These are phyloP conservation scores for Acholoe squamosa DNA, from an alignment of 2,888 invertebrate species.

Conservation along the genomic window DNA sequence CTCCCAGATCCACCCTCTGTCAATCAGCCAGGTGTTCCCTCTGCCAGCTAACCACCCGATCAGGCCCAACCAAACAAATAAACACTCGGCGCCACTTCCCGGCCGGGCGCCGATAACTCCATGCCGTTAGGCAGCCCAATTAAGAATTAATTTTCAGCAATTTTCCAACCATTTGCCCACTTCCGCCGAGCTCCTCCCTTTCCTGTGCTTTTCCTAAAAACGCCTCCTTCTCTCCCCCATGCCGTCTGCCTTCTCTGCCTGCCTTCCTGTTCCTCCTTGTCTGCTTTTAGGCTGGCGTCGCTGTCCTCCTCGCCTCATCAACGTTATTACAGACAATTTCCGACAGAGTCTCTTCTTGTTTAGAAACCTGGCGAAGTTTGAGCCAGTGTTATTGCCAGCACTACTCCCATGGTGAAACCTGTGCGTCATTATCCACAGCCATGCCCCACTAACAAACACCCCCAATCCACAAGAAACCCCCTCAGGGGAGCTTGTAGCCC, in stretches of 20 bases:
- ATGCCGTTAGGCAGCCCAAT: constrained; percentile 42
- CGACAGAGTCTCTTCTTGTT: neutral
- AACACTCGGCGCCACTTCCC: constrained; percentile 20
- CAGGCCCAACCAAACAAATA: constrained; percentile 39
- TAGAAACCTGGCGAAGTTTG: neutral
- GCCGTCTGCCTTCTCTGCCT: neutral
- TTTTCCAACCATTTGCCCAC: constrained; percentile 26
- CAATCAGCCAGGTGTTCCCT: neutral
- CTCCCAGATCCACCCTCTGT: neutral
- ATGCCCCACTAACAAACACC: no score
- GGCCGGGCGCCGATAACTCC: constrained; percentile 2
- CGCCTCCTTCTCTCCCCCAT: neutral
- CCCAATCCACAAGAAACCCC: no score
- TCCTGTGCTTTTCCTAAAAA: neutral
- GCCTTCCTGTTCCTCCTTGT: neutral
- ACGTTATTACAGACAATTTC: neutral
- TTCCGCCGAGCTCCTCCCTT: constrained; percentile 30
- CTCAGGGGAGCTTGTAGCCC: no score
- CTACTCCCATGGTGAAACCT: neutral
- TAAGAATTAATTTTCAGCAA: constrained; percentile 40
- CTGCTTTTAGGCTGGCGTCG: neutral
- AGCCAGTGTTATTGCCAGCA: neutral
- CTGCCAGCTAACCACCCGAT: neutral
- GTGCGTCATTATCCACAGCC: constrained; percentile 1
- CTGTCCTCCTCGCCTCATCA: neutral